A percentile compares a stretch with the other conserved stretches of the same genome.
phyloP scores from a whole-genome alignment of 2,797 vertebrate genomes.

The Ctenopoma kingsleyae region DNA sequence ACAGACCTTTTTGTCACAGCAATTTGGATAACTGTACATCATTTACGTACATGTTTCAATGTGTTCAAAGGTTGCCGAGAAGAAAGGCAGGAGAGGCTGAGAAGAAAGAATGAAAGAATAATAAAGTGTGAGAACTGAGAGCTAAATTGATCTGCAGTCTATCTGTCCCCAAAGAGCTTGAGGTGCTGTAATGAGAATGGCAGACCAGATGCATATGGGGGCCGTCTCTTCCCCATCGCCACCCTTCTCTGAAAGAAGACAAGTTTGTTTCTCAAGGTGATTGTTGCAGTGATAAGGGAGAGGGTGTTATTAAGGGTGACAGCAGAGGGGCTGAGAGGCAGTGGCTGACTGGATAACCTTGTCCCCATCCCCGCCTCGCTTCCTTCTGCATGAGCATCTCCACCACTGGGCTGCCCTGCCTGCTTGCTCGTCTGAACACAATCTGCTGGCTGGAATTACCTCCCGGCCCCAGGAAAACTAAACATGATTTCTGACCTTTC shows the following conservation, averaged over 20 bases:
- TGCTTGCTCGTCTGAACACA: constrained; percentile 80
- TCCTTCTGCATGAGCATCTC: constrained; percentile 79
- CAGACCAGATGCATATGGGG: constrained; percentile 60
- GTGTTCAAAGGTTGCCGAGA: constrained; percentile 36
- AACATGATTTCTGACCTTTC: constrained; percentile 90
- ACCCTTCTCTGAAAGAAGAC: constrained; percentile 74
- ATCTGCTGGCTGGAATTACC: constrained; percentile 86
- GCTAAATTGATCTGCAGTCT: constrained; percentile 72
- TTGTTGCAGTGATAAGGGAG: constrained; percentile 86
- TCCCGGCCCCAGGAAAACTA: constrained; percentile 85
- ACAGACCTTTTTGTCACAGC: constrained; percentile 15
- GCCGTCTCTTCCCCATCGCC: constrained; percentile 65
- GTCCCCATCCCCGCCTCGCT: constrained; percentile 77
- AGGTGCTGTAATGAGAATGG: constrained; percentile 70
- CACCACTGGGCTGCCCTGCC: constrained; percentile 74
- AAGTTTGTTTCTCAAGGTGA: constrained; percentile 87
- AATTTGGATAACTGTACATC: constrained; percentile 11
- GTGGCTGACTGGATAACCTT: constrained; percentile 86
- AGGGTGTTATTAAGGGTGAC: constrained; percentile 86
- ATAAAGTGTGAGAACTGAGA: constrained; percentile 63
- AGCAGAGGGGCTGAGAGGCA: constrained; percentile 81
- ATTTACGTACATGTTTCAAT: constrained; percentile 21
- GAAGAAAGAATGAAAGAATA: constrained; percentile 35
- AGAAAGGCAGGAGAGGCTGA: constrained; percentile 11
- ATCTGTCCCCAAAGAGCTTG: constrained; percentile 63